Evolutionary conservation across 1,140 invertebrate genomes (phyloP).

Genomic region (Elysia chlorotica): DNA sequence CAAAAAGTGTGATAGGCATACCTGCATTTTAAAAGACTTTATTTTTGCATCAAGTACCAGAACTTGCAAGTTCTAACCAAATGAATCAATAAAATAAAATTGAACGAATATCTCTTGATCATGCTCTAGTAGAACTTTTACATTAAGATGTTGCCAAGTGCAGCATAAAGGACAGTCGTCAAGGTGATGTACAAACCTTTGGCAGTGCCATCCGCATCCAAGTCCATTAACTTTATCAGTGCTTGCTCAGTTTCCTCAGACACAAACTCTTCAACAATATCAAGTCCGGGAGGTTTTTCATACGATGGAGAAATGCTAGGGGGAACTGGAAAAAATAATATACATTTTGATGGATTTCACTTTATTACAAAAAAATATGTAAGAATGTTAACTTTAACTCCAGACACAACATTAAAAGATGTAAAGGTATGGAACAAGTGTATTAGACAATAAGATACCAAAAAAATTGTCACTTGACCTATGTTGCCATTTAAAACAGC

Average conservation of each 20-base stretch:
- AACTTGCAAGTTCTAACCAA: too few species aligned
- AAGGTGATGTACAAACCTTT: background rate
- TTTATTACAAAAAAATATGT: background rate
- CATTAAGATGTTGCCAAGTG: constrained; percentile 24
- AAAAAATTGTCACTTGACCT: background rate
- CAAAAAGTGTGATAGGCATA: too few species aligned
- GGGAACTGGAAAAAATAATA: constrained; percentile 37
- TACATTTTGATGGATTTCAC: background rate
- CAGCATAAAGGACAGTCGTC: constrained; percentile 1
- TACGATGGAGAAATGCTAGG: constrained; percentile 31
- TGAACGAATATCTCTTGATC: background rate
- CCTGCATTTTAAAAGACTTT: too few species aligned
- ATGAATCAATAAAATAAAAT: background rate
- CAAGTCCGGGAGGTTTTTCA: constrained; percentile 73
- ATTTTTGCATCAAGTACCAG: too few species aligned
- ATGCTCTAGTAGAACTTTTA: background rate
- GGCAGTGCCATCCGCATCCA: constrained; percentile 55
- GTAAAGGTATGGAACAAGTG: too few species aligned
- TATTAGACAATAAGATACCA: too few species aligned
- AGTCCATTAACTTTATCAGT: constrained; percentile 71
- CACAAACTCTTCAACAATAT: constrained; percentile 77
- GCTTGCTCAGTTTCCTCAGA: constrained; percentile 72
- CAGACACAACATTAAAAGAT: background rate
- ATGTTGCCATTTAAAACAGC: background rate
- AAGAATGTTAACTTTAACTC: background rate